Percentiles rank a stretch among this genome's conserved stretches.
Conservation (phyloP, 2,888 invertebrate species). For the Sphecodes monilicornis region DNA sequence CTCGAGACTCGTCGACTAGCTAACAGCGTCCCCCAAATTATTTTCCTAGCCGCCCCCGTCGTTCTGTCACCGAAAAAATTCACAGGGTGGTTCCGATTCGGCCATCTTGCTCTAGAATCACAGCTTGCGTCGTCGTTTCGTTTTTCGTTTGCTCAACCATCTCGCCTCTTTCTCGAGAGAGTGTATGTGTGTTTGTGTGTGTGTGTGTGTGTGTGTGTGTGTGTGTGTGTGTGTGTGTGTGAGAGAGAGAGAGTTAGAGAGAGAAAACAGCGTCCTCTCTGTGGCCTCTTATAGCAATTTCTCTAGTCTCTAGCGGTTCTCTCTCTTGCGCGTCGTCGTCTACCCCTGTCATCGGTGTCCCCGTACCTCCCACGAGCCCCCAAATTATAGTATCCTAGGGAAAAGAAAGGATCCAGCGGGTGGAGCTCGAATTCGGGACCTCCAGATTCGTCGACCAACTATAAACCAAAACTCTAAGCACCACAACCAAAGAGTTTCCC, state of each 20-base stretch:
- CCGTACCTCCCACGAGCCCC: not conserved
- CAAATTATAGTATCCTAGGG: not conserved
- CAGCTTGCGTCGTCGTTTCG: constrained; percentile 1
- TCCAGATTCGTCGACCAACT: not conserved
- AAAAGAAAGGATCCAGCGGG: not conserved
- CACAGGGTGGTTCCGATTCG: constrained; percentile 1
- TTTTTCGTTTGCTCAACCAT: not conserved
- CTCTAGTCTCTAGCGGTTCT: not conserved
- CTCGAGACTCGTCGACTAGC: constrained; percentile 16
- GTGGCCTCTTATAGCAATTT: not conserved
- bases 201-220: too few species aligned
- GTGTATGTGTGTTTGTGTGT: too few species aligned
- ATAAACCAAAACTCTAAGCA: not conserved
- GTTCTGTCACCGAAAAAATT: not conserved
- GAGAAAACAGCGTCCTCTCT: not conserved
- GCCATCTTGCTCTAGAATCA: constrained; percentile 55
- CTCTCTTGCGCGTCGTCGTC: not conserved
- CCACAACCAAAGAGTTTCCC: not conserved
- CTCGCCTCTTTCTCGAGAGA: not conserved
- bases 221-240: too few species aligned
- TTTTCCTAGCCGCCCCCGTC: not conserved
- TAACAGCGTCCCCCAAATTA: not conserved
- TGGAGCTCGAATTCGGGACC: not conserved
- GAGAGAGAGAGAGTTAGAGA: not conserved
- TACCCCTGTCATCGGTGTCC: not conserved